A percentile compares a stretch with the other conserved stretches of the same genome.
Evolutionary conservation across 2,797 vertebrate genomes (phyloP).

Genomic region (Antrozous pallidus): DNA sequence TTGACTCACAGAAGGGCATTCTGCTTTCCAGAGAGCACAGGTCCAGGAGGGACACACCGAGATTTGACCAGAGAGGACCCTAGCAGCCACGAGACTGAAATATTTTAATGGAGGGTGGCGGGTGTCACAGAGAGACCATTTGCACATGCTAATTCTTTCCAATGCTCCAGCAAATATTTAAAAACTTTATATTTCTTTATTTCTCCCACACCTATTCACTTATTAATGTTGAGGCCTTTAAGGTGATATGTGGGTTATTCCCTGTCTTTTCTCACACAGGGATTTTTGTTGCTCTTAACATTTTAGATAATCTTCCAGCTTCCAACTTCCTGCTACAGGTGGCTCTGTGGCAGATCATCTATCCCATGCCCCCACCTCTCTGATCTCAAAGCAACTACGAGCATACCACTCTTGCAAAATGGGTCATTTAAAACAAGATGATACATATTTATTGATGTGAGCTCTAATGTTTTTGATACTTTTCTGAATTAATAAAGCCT

Average conservation of each 20-base stretch:
- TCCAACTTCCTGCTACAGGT: not conserved
- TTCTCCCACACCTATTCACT: not conserved
- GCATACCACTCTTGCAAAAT: not conserved
- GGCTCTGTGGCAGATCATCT: not conserved
- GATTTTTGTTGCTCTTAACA: not conserved
- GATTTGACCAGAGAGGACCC: not conserved
- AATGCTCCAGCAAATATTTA: not conserved
- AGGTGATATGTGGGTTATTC: not conserved
- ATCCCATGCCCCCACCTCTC: not conserved
- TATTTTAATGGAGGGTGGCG: not conserved
- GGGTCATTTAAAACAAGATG: not conserved
- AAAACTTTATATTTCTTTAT: not conserved
- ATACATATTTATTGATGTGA: not conserved
- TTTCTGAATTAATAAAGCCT: not conserved
- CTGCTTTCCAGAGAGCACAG: not conserved
- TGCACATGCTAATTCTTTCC: not conserved
- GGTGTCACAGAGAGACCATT: not conserved
- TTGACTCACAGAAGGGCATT: not conserved
- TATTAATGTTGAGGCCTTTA: not conserved
- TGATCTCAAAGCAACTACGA: not conserved
- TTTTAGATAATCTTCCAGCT: not conserved
- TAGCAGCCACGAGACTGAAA: not conserved
- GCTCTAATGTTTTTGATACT: not conserved
- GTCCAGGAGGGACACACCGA: not conserved
- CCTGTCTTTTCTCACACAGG: not conserved